Evolutionary conservation across 2,888 invertebrate species (phyloP).

Genomic region (Saturnia japonica): DNA sequence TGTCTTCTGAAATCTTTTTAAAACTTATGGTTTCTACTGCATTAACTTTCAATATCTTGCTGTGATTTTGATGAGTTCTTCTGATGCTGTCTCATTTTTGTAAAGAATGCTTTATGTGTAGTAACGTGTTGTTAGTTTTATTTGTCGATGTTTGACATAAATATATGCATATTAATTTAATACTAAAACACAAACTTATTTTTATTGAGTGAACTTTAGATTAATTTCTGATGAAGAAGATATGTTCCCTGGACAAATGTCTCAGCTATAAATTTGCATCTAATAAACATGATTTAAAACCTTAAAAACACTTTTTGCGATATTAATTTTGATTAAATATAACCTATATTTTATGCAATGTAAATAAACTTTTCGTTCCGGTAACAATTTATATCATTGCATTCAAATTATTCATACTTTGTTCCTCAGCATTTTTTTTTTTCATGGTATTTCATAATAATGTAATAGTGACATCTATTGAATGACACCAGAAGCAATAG

Average conservation of each 20-base stretch:
- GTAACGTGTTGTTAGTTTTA: not conserved
- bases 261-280: not conserved
- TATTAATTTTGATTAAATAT: too few species aligned
- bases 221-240: not conserved
- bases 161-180: not conserved
- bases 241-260: not conserved
- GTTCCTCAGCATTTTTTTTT: not conserved
- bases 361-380: too few species aligned
- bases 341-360: too few species aligned
- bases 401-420: not conserved
- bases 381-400: too few species aligned
- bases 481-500: constrained; percentile 33
- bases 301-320: too few species aligned
- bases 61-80: not conserved
- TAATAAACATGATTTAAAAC: too few species aligned
- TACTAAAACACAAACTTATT: not conserved
- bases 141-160: not conserved
- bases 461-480: constrained; percentile 44
- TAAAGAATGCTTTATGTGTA: too few species aligned
- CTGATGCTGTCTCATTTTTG: not conserved
- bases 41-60: not conserved
- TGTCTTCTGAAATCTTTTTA: not conserved
- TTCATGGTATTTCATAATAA: not conserved
- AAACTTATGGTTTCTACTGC: not conserved
- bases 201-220: not conserved